These are phyloP conservation scores for Antechinus flavipes DNA, from an alignment of 2,113 vertebrate genomes.

Conservation along the genomic window DNA sequence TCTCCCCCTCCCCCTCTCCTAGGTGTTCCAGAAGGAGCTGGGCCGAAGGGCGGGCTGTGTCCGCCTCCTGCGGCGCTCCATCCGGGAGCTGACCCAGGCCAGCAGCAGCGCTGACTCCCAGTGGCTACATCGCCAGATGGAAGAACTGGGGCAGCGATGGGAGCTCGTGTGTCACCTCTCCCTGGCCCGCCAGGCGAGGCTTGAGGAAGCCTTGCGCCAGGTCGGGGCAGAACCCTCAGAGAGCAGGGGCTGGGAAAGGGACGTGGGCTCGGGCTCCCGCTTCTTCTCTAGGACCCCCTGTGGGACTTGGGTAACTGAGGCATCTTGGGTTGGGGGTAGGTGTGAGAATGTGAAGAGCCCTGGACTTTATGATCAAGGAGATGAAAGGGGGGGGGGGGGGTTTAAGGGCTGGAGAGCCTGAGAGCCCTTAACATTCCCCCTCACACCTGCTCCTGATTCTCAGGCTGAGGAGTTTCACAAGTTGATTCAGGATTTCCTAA, in stretches of 20 bases:
- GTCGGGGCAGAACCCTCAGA: conserved; percentile 69
- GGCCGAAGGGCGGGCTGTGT: conserved; percentile 91
- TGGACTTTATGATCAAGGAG: not conserved
- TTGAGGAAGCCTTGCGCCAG: conserved; percentile 89
- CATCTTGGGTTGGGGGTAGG: not conserved
- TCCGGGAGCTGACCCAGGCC: conserved; percentile 87
- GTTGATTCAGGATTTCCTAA: conserved; percentile 89
- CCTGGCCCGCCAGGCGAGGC: conserved; percentile 88
- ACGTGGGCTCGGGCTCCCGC: fast-evolving
- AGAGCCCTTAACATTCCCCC: no score
- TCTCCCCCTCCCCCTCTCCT: fast-evolving
- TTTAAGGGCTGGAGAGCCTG: not conserved
- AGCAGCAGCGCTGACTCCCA: conserved; percentile 86
- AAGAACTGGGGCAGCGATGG: conserved; percentile 90
- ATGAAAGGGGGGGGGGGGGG: not conserved
- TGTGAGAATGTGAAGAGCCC: not conserved
- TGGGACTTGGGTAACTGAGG: no score
- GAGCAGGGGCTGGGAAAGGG: fast-evolving
- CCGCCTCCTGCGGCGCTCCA: conserved; percentile 88
- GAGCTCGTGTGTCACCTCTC: conserved; percentile 90
- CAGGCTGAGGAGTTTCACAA: conserved; percentile 91
- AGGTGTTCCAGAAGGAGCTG: conserved; percentile 93
- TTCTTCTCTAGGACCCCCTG: not conserved
- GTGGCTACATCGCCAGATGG: conserved; percentile 92
- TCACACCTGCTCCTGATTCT: fast-evolving